Percentiles rank a stretch among this genome's conserved stretches.
Conservation (phyloP, 2,113 vertebrate species). For the Corvus moneduloides region DNA sequence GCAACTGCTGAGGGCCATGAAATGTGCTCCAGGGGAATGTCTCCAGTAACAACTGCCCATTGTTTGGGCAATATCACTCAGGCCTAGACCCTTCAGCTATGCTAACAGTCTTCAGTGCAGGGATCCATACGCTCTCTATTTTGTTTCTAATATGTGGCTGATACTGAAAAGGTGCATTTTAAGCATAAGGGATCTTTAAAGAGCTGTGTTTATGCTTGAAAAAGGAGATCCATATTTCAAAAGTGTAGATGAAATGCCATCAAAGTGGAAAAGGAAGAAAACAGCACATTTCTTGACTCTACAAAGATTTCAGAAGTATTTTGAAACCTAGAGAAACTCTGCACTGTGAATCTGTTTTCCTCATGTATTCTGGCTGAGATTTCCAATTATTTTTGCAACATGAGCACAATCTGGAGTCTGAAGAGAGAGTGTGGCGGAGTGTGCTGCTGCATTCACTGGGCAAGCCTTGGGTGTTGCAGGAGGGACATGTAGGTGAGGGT, state of each 20-base stretch:
- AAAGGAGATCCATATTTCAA: neutral
- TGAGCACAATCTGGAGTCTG: neutral
- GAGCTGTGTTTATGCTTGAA: neutral
- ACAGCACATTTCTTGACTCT: neutral
- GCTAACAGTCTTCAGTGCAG: neutral
- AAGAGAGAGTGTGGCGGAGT: neutral
- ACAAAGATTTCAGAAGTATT: neutral
- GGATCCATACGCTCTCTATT: neutral
- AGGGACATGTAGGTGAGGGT: neutral
- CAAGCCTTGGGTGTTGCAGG: neutral
- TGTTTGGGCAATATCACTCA: neutral
- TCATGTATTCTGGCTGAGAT: neutral
- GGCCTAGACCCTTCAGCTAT: neutral
- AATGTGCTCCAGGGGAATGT: neutral
- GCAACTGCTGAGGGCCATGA: neutral
- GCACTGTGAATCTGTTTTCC: neutral
- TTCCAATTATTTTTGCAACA: neutral
- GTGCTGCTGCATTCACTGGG: neutral
- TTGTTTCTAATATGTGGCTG: neutral
- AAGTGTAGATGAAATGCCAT: neutral
- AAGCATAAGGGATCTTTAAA: neutral
- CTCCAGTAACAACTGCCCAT: neutral
- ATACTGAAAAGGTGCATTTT: neutral
- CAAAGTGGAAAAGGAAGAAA: neutral
- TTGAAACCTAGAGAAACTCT: neutral